phyloP scores from a whole-genome alignment of 1,140 invertebrate species.

The Diprion similis region DNA sequence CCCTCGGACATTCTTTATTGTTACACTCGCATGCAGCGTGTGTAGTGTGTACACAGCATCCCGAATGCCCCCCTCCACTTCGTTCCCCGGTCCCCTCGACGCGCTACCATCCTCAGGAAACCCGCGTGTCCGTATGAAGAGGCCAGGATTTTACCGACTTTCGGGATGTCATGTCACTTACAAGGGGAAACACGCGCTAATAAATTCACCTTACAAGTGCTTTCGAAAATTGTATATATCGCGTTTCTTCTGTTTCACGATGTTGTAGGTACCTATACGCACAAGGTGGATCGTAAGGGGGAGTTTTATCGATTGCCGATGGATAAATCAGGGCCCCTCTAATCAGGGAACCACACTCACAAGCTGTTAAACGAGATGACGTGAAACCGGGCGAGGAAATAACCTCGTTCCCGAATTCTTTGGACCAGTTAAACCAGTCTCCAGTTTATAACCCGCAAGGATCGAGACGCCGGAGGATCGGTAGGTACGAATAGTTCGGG shows the following conservation, averaged over 20 bases:
- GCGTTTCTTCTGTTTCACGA: too few relatives aligned
- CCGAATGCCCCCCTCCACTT: background rate
- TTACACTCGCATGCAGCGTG: background rate
- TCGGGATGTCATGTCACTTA: background rate
- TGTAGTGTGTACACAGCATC: background rate
- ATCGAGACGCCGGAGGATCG: slow-evolving; percentile 16
- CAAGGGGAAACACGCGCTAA: background rate
- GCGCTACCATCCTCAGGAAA: background rate
- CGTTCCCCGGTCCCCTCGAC: background rate
- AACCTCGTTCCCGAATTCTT: slow-evolving; percentile 28
- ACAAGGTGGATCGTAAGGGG: too few relatives aligned
- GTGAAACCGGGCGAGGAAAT: slow-evolving; percentile 15
- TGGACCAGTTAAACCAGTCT: slow-evolving; percentile 47
- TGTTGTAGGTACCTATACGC: too few relatives aligned
- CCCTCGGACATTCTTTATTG: slow-evolving; percentile 7
- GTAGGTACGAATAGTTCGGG: slow-evolving; percentile 25
- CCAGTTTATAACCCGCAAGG: slow-evolving; percentile 5
- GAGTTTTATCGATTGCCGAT: background rate
- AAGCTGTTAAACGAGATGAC: background rate
- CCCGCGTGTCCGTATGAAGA: background rate
- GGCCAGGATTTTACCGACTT: background rate
- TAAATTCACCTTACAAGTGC: background rate
- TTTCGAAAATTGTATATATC: background rate
- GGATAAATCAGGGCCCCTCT: slow-evolving; percentile 1
- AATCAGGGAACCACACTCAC: background rate